These are phyloP conservation scores for Portunus trituberculatus DNA, from an alignment of 1,140 invertebrate species.

Conservation along the genomic window DNA sequence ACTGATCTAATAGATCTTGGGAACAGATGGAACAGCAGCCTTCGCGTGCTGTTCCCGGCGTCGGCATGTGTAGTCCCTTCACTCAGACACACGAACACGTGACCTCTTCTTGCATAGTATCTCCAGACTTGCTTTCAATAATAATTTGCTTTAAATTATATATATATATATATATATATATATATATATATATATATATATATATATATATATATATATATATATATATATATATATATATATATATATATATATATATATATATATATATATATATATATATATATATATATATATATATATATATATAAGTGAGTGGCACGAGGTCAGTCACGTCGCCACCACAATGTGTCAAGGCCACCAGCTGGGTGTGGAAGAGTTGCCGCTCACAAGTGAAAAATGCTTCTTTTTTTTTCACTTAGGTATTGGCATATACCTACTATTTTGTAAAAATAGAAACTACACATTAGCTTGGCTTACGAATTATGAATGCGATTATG, in stretches of 20 bases:
- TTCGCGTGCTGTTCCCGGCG: background rate
- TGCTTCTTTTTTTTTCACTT: too few relatives aligned
- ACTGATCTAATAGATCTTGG: background rate
- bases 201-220: background rate
- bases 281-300: conserved; percentile 26
- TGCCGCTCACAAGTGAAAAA: too few relatives aligned
- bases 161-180: background rate
- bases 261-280: conserved; percentile 26
- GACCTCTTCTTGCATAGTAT: background rate
- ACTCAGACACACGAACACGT: background rate
- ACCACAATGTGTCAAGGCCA: too few relatives aligned
- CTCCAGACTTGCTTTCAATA: background rate
- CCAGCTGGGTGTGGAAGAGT: too few relatives aligned
- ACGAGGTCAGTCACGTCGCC: too few relatives aligned
- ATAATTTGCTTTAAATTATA: too few relatives aligned
- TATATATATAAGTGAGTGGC: background rate
- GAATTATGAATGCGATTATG: too few relatives aligned
- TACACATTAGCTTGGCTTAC: too few relatives aligned
- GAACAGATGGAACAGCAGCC: too few relatives aligned
- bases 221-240: background rate
- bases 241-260: conserved; percentile 16
- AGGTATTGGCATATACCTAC: too few relatives aligned
- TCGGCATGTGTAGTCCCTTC: background rate
- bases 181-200: background rate
- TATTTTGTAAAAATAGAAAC: too few relatives aligned